These are phyloP conservation scores for Gymnoscopelus braueri DNA, from an alignment of 2,797 vertebrate genomes.

Conservation along the genomic window DNA sequence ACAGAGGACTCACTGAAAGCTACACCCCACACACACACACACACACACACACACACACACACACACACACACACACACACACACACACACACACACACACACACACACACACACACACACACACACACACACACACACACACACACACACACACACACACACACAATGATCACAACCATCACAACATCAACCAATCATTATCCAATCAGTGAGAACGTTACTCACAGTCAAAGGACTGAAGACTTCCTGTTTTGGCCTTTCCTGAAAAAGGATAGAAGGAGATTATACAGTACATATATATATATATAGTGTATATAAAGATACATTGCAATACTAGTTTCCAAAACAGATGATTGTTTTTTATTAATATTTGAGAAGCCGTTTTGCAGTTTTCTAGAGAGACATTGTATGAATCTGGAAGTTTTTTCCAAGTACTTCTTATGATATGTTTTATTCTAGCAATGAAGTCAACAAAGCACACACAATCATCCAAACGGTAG, in stretches of 20 bases:
- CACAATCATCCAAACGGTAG: no score
- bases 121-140: slow-evolving; percentile 22
- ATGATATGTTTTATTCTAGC: no score
- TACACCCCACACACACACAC: slow-evolving; percentile 52
- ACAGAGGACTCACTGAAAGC: slow-evolving; percentile 81
- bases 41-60: slow-evolving; percentile 23
- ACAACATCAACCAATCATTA: background rate
- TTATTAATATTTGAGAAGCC: no score
- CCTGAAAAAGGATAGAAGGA: slow-evolving; percentile 69
- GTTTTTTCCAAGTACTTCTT: no score
- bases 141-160: slow-evolving; percentile 23
- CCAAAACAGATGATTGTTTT: no score
- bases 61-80: slow-evolving; percentile 23
- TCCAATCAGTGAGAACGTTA: slow-evolving; percentile 57
- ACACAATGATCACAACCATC: background rate
- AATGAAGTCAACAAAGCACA: no score
- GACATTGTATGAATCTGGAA: no score
- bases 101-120: slow-evolving; percentile 23
- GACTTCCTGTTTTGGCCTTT: slow-evolving; percentile 83
- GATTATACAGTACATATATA: no score
- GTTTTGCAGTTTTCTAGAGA: no score
- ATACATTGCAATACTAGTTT: no score
- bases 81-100: slow-evolving; percentile 23
- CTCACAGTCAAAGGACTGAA: slow-evolving; percentile 87
- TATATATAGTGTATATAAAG: no score